Evolutionary conservation across 2,797 vertebrate genomes (phyloP), one percentile per base, ranked within the genome.

Genomic region (Myioborus miniatus): DNA sequence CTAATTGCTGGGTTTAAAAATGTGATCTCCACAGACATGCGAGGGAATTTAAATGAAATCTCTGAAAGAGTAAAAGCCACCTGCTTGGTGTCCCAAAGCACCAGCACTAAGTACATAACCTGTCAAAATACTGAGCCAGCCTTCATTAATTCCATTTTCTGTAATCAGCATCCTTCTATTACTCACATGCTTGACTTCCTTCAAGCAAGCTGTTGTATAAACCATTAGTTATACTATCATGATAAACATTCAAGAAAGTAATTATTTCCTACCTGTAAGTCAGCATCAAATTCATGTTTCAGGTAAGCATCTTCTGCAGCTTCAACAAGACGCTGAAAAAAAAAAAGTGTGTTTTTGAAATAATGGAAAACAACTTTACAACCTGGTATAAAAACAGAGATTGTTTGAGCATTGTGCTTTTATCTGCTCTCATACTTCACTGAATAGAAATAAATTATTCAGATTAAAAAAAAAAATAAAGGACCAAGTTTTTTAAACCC

Each of bases 261-360:
- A 36, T 49, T 77, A 56, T 56, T 79, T 58, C 39, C 98, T 98
- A 99, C 99, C 99, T 99, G 99, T 76, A 99, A 98, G 63, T 99
- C 99, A 21, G 99, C 99, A 94, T 99, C 99, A 68, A 99, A 99
- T 95, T 99, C 99, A 9, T 99, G 99, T 91, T 99, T 99, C 96
- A 99, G 98, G 64, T 99, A 99, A 79, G 99, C 99, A 86, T 99
- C 99, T 95, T 99, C 99, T 30, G 99, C 99, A 70, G 99, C 99
- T 96, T 99, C 99, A 93, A 99, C 99, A 29, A 99, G 98, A 87
- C 99, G 98, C 99, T 99, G 94, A 15, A 92, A 94, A 89, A 49
- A 10, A 27, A 32, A n/a, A 43, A 65, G 6, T 20, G 2, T 27
- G 12, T 17, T 69, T 89, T 69, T 89, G 1, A 79, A 87, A 83